Percentiles rank a stretch among this genome's conserved stretches.
Evolutionary conservation across 2,113 vertebrate species (phyloP).

Genomic region (Hydropotes inermis): DNA sequence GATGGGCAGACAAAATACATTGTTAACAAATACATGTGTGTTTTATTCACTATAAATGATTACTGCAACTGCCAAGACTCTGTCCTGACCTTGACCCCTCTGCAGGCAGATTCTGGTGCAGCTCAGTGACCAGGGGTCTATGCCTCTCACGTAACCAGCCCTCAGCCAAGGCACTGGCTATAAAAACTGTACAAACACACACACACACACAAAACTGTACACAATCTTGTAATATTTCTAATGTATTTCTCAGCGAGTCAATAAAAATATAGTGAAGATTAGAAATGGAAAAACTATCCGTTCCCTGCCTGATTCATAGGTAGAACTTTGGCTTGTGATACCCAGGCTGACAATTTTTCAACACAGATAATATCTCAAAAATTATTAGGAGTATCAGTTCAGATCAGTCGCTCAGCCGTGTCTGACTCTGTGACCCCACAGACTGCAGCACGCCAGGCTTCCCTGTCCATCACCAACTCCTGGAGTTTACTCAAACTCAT

Average conservation of each 20-base stretch:
- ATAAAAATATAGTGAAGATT: neutral
- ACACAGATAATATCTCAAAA: neutral
- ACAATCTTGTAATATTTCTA: neutral
- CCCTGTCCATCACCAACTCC: neutral
- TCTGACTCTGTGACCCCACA: fast-evolving
- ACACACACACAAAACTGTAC: neutral
- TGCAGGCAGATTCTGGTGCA: neutral
- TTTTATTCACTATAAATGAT: neutral
- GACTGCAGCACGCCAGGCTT: neutral
- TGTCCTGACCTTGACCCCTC: neutral
- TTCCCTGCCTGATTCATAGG: neutral
- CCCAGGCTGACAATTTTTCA: neutral
- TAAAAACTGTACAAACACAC: neutral
- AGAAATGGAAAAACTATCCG: neutral
- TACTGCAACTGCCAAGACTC: neutral
- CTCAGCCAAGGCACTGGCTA: neutral
- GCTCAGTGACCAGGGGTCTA: neutral
- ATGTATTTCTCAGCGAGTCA: neutral
- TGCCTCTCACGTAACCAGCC: neutral
- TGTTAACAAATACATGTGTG: neutral
- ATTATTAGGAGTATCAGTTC: neutral
- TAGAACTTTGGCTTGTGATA: neutral
- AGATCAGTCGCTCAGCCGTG: neutral
- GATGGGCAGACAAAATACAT: neutral
- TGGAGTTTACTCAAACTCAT: neutral